Conservation (phyloP, 2,113 vertebrate species). For the Aegotheles bennettii region DNA sequence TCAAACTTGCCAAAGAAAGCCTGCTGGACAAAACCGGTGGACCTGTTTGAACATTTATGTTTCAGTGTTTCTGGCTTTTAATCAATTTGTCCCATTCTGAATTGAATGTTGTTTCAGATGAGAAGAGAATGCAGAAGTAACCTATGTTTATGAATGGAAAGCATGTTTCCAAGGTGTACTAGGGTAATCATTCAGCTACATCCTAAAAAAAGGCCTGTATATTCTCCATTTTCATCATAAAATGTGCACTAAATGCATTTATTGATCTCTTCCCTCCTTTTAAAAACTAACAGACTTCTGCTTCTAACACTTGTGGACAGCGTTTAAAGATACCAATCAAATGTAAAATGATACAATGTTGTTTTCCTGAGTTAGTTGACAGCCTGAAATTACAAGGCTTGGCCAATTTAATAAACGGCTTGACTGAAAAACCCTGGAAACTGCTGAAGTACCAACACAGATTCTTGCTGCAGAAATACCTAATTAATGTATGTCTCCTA, state of each 20-base stretch:
- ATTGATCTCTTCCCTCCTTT: not conserved
- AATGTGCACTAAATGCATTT: not conserved
- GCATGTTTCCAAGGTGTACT: not conserved
- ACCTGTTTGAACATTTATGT: not conserved
- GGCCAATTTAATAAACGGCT: not conserved
- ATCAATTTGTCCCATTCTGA: not conserved
- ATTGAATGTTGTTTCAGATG: not conserved
- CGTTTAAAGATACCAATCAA: not conserved
- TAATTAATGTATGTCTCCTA: not conserved
- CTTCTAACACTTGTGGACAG: not conserved
- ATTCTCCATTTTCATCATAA: not conserved
- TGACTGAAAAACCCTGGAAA: not conserved
- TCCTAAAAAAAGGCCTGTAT: not conserved
- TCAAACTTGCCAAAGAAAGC: not conserved
- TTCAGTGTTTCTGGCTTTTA: not conserved
- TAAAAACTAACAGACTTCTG: not conserved
- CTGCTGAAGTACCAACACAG: not conserved
- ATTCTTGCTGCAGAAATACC: not conserved
- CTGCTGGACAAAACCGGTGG: not conserved
- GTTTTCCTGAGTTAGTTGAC: not conserved
- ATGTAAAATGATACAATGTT: not conserved
- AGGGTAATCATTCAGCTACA: not conserved
- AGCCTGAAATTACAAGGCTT: not conserved
- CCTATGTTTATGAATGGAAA: not conserved
- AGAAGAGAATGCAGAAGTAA: not conserved